Evolutionary conservation across 2,113 vertebrate species (phyloP).

Genomic region (Danio rerio): GRCz12tu NC_133194.1:28230501-28231000

Average conservation of each 20-base stretch:
- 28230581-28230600: background rate
- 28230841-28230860: background rate
- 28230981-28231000: no score
- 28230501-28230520: no score
- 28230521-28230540: no score
- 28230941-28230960: no score
- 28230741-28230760: slow-evolving; percentile 21
- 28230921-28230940: background rate
- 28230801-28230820: background rate
- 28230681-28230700: slow-evolving; percentile 33
- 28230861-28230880: background rate
- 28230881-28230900: background rate
- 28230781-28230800: background rate
- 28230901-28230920: background rate
- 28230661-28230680: background rate
- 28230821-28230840: background rate
- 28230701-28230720: slow-evolving; percentile 49
- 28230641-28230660: background rate
- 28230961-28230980: background rate
- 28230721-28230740: slow-evolving; percentile 30
- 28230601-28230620: background rate
- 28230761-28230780: background rate
- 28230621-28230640: background rate
- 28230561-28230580: background rate
- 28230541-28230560: background rate